A percentile compares a stretch with the other conserved stretches of the same genome.
Evolutionary conservation across 2,888 invertebrate genomes (phyloP).

Genomic region (Eupeodes latifasciatus): DNA sequence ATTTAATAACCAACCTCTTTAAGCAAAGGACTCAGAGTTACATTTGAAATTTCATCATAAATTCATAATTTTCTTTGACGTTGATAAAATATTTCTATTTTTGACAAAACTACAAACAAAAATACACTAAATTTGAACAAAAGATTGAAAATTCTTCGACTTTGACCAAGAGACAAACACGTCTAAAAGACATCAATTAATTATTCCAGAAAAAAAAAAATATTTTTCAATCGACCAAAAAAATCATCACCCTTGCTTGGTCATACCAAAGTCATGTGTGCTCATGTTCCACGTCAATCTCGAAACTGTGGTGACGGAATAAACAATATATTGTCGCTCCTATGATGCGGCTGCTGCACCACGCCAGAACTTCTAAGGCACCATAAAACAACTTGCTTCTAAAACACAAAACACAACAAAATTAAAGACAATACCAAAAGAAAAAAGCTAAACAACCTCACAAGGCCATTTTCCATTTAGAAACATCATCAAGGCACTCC

Average conservation of each 20-base stretch:
- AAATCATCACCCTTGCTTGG: background rate
- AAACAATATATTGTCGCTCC: background rate
- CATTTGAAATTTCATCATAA: too few species aligned
- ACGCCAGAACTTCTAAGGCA: conserved; percentile 14
- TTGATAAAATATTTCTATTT: too few species aligned
- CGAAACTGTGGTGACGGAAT: background rate
- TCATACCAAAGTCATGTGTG: conserved; percentile 54
- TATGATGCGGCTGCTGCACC: background rate
- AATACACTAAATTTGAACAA: too few species aligned
- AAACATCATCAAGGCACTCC: conserved; percentile 33
- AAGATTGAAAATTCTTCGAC: background rate
- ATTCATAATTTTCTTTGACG: too few species aligned
- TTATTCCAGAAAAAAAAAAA: background rate
- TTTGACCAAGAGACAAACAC: conserved; percentile 27
- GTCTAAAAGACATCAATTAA: conserved; percentile 56
- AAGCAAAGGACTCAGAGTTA: too few species aligned
- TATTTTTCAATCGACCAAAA: conserved; percentile 6
- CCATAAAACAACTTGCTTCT: background rate
- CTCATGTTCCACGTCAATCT: conserved; percentile 52
- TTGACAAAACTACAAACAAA: too few species aligned
- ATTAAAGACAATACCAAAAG: background rate
- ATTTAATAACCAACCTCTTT: too few species aligned
- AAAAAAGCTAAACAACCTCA: background rate
- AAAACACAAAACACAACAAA: background rate
- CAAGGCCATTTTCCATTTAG: conserved; percentile 41